A percentile compares a stretch with the other conserved stretches of the same genome.
Evolutionary conservation across 2,888 invertebrate species (phyloP).

Genomic region (Drosophila leonis): DNA sequence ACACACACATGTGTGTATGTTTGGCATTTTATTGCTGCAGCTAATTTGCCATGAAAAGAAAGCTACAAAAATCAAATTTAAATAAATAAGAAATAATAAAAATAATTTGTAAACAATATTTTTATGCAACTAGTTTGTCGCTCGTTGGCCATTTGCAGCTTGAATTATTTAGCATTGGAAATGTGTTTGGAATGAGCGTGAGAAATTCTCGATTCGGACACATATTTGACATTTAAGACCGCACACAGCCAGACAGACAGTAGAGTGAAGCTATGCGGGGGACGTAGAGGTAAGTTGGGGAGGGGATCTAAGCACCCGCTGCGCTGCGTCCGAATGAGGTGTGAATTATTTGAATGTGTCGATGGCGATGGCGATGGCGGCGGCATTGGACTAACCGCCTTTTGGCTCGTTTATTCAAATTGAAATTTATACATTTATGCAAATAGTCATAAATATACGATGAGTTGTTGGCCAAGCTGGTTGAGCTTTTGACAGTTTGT

Average conservation of each 20-base stretch:
- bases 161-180: slow-evolving; percentile 63
- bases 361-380: slow-evolving; percentile 4
- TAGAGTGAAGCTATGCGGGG: not conserved
- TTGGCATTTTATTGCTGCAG: slow-evolving; percentile 71
- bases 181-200: slow-evolving; percentile 60
- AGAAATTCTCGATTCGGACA: slow-evolving; percentile 62
- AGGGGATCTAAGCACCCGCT: slow-evolving; percentile 34
- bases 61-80: slow-evolving; percentile 46
- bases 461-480: slow-evolving; percentile 39
- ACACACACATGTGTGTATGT: slow-evolving; percentile 37
- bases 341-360: slow-evolving; percentile 69
- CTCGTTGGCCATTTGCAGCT: slow-evolving; percentile 14
- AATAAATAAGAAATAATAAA: slow-evolving; percentile 16
- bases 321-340: slow-evolving; percentile 65
- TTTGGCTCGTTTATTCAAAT: slow-evolving; percentile 68
- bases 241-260: slow-evolving; percentile 33
- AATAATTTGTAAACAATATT: slow-evolving; percentile 71
- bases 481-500: slow-evolving; percentile 71
- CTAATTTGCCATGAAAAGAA: slow-evolving; percentile 75
- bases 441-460: slow-evolving; percentile 68
- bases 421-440: slow-evolving; percentile 68
- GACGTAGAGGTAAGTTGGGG: not conserved
- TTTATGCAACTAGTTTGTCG: slow-evolving; percentile 47
- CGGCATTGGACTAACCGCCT: slow-evolving; percentile 35
- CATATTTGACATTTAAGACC: slow-evolving; percentile 62